Evolutionary conservation across 2,113 vertebrate species (phyloP).

Genomic region (Polypterus bichir): DNA sequence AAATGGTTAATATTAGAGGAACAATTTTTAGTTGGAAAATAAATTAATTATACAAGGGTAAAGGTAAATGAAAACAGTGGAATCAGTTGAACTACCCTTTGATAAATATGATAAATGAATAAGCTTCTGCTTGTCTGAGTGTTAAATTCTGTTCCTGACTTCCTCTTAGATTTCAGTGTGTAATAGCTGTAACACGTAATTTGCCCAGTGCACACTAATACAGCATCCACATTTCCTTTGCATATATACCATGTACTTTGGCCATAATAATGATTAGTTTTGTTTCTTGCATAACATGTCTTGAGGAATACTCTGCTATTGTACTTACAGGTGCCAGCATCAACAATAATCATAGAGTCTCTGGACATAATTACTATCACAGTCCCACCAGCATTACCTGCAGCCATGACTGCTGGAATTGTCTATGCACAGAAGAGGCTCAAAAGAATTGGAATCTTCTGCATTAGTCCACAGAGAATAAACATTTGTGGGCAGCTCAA

Average conservation of each 20-base stretch:
- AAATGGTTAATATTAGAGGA: too few species aligned
- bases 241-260: background rate
- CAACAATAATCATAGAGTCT: conserved; percentile 80
- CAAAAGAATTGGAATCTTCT: conserved; percentile 83
- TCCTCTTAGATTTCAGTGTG: too few species aligned
- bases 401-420: conserved; percentile 91
- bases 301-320: conserved; percentile 3
- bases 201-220: too few species aligned
- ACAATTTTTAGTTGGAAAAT: too few species aligned
- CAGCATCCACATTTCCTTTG: too few species aligned
- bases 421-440: conserved; percentile 87
- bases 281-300: background rate
- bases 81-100: too few species aligned
- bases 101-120: too few species aligned
- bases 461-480: conserved; percentile 93
- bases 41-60: too few species aligned
- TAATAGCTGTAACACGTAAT: too few species aligned
- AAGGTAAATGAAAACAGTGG: too few species aligned
- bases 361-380: conserved; percentile 97
- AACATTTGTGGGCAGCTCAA: conserved; percentile 96
- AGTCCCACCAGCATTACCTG: conserved; percentile 88
- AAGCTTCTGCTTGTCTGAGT: too few species aligned
- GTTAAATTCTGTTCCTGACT: too few species aligned
- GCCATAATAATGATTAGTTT: background rate
- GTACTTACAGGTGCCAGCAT: conserved; percentile 53